phyloP scores from a whole-genome alignment of 2,113 vertebrate genomes.

The Hippocampus zosterae region DNA sequence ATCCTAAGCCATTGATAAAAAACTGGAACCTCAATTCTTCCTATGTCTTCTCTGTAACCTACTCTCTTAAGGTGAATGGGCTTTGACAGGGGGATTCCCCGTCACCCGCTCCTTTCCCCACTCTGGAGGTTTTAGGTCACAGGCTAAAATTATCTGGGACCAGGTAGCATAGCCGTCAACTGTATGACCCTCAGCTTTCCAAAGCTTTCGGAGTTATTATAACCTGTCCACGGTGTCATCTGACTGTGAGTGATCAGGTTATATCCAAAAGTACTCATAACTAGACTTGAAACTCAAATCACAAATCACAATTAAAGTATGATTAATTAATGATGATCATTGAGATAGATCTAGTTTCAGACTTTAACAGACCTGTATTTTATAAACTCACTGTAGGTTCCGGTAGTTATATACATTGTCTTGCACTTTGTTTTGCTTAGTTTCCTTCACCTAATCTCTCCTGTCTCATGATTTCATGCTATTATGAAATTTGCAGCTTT shows the following conservation, averaged over 20 bases:
- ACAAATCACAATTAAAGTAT: background rate
- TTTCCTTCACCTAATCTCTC: constrained; percentile 9
- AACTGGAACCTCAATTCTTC: constrained; percentile 6
- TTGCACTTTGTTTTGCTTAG: background rate
- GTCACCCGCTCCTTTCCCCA: constrained; percentile 36
- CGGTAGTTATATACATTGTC: background rate
- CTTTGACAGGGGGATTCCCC: constrained; percentile 60
- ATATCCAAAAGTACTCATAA: background rate
- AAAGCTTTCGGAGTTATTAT: background rate
- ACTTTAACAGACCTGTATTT: background rate
- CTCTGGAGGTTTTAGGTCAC: constrained; percentile 53
- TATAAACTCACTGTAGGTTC: no score
- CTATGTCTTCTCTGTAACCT: constrained; percentile 7
- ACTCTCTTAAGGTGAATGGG: constrained; percentile 50
- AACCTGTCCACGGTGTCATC: no score
- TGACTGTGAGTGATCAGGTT: background rate
- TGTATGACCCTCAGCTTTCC: constrained; percentile 27
- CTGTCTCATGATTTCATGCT: background rate
- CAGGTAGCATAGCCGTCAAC: constrained; percentile 30
- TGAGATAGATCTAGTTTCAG: no score
- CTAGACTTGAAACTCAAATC: background rate
- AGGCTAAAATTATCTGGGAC: constrained; percentile 52
- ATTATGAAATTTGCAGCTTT: background rate
- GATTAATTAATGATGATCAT: no score
- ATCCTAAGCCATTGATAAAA: constrained; percentile 43